Evolutionary conservation across 2,888 invertebrate genomes (phyloP).

Genomic region (Drosophila prolongata): DNA sequence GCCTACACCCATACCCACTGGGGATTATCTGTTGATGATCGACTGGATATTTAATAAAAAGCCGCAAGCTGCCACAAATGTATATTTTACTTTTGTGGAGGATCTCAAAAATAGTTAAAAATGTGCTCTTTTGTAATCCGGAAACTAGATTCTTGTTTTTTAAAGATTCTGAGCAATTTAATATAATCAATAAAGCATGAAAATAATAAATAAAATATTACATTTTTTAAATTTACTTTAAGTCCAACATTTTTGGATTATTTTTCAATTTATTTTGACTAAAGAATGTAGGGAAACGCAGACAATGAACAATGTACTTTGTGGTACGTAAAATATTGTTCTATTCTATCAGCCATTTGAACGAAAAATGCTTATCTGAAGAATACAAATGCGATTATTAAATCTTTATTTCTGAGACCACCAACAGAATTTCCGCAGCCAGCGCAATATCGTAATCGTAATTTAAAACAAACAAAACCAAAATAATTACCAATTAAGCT

Average conservation of each 20-base stretch:
- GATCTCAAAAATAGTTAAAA: constrained; percentile 20
- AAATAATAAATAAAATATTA: too few relatives aligned
- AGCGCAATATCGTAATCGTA: constrained; percentile 5
- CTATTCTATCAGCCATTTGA: neutral
- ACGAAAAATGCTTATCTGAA: constrained; percentile 6
- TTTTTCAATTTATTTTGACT: neutral
- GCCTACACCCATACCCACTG: constrained; percentile 48
- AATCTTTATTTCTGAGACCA: constrained; percentile 25
- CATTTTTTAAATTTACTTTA: too few relatives aligned
- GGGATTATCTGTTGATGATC: constrained; percentile 46
- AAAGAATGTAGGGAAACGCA: neutral
- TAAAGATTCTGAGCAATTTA: too few relatives aligned
- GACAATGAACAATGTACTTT: neutral
- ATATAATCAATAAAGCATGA: too few relatives aligned
- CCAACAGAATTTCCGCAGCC: constrained; percentile 13
- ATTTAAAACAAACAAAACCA: constrained; percentile 18
- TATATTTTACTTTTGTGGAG: constrained; percentile 51
- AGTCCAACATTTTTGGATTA: too few relatives aligned
- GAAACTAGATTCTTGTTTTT: too few relatives aligned
- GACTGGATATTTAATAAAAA: constrained; percentile 40
- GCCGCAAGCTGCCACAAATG: constrained; percentile 39
- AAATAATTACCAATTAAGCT: constrained; percentile 31
- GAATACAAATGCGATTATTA: constrained; percentile 40
- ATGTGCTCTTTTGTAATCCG: neutral
- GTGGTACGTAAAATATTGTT: neutral